A percentile compares a stretch with the other conserved stretches of the same genome.
phyloP scores from a whole-genome alignment of 1,140 invertebrate species.

The Tenebrio molitor region DNA sequence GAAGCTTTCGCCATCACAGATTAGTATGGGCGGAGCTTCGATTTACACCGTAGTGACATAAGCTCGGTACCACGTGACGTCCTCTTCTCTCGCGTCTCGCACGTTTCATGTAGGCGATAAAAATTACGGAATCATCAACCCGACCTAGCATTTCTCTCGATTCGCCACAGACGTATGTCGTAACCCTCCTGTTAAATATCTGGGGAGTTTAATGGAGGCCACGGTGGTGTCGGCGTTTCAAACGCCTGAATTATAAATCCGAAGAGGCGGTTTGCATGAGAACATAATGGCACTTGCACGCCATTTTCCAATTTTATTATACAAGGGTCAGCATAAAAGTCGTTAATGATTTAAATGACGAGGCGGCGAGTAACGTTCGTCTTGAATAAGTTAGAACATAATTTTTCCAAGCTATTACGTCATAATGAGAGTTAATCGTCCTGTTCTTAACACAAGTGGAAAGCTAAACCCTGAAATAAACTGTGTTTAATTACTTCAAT shows the following conservation, averaged over 20 bases:
- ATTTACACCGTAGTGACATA: too few species aligned
- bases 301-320: slow-evolving; percentile 19
- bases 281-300: slow-evolving; percentile 17
- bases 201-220: slow-evolving; percentile 4
- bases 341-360: slow-evolving; percentile 6
- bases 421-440: background rate
- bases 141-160: too few species aligned
- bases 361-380: background rate
- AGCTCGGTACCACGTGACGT: too few species aligned
- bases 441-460: background rate
- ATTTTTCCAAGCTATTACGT: background rate
- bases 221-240: slow-evolving; percentile 1
- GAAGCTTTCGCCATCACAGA: too few species aligned
- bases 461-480: slow-evolving; percentile 8
- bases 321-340: slow-evolving; percentile 22
- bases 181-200: slow-evolving; percentile 14
- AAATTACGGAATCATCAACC: too few species aligned
- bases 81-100: too few species aligned
- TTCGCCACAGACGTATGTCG: slow-evolving; percentile 8
- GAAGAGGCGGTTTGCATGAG: slow-evolving; percentile 16
- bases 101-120: too few species aligned
- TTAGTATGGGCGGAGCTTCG: too few species aligned
- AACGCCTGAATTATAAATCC: slow-evolving; percentile 31
- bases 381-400: slow-evolving; percentile 3
- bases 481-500: slow-evolving; percentile 20